Conservation (phyloP, 2,797 vertebrate species). For the Darevskia nairensis region DNA sequence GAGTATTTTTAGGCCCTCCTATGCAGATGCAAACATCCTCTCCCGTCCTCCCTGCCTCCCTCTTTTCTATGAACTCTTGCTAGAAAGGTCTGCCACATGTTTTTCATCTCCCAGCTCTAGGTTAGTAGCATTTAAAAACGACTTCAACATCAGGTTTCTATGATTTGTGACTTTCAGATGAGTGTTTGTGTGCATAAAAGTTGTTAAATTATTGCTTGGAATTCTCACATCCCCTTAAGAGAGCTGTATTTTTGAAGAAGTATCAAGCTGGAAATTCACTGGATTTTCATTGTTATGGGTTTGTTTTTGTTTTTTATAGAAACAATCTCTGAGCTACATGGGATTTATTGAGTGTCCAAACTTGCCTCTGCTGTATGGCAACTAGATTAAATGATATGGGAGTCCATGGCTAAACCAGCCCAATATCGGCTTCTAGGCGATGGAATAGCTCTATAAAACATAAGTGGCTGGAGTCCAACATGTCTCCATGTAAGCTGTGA, state of each 20-base stretch:
- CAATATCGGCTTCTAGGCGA: not conserved
- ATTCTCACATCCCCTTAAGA: constrained; percentile 68
- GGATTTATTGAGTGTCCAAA: not conserved
- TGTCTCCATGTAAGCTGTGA: not conserved
- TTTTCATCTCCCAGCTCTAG: constrained; percentile 79
- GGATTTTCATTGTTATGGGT: constrained; percentile 38
- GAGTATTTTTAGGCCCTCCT: constrained; percentile 75
- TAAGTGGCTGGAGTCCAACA: not conserved
- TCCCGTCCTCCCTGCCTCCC: constrained; percentile 32
- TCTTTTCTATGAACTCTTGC: constrained; percentile 67
- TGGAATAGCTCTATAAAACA: not conserved
- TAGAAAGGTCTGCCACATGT: constrained; percentile 78
- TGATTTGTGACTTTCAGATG: constrained; percentile 78
- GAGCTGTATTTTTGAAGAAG: constrained; percentile 29
- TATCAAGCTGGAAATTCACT: constrained; percentile 52
- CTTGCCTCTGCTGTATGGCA: not conserved
- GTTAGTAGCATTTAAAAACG: constrained; percentile 76
- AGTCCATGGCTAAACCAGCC: not conserved
- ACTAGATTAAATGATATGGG: not conserved
- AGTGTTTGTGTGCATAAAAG: constrained; percentile 76
- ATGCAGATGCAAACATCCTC: constrained; percentile 76
- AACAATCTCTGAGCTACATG: constrained; percentile 24
- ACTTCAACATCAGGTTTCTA: constrained; percentile 69
- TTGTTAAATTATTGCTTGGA: constrained; percentile 78
- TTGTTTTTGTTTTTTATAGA: constrained; percentile 18